Base-by-base conservation (phyloP, 2,113 vertebrate genomes). In the Ascaphus truei region DNA sequence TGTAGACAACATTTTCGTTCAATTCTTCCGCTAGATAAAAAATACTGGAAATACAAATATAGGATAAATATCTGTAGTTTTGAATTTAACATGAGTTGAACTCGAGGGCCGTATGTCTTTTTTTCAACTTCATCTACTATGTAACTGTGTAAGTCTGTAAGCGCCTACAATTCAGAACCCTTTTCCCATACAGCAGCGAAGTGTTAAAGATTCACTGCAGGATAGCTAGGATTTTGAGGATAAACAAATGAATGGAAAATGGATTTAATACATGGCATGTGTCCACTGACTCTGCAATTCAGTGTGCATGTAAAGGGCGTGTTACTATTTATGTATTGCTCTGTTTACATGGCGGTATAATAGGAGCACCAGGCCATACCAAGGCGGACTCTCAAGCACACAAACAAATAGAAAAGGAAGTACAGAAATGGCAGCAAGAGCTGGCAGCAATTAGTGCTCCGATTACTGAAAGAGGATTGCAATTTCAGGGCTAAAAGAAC, bases 381-480 rank as follows among this genome's bases (percentile, higher is more conserved):
- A 47, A 20, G 43, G 43, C 43, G 7, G 43, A 6, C 23, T 71
- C 71, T 77, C 82, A 41, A 55, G 69, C 76, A 63, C 80, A 36
- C 53, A 58, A 85, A 80, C 20, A 75, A 83, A 63, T 55, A 51
- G 0, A 0, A 7, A 4, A 29, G 71, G 59, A 62, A 76, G 66
- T 16, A 12, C 48, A 71, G 62, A 59, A 73, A 60, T 29, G 2
- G 72, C 3, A 18, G 71, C 2, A 26, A 68, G 75, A 43, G 72
- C 83, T 84, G 81, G 83, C 83, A 83, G 75, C 87, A 77, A 76
- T 77, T 84, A 88, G 88, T 80, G 75, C 81, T 4, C 22, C 82
- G 87, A 86, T 92, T 90, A 90, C 78, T 83, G 79, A 84, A 90
- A 90, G 90, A 86, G 88, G 90, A 91, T 93, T 93, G 86, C 62